These are phyloP conservation scores for Platalea minor DNA, from an alignment of 2,797 vertebrate genomes.

Conservation along the genomic window DNA sequence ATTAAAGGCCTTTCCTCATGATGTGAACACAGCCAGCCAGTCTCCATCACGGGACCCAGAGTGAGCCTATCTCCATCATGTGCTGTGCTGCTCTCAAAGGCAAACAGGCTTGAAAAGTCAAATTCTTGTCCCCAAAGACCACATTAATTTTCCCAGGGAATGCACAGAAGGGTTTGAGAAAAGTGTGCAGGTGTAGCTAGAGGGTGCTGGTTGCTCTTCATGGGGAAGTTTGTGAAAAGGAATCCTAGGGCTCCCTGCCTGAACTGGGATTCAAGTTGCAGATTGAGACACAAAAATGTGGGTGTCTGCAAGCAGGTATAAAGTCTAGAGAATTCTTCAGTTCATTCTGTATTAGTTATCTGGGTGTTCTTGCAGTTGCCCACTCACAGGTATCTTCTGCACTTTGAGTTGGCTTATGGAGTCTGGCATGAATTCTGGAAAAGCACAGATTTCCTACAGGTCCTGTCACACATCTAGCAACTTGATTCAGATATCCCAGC, in stretches of 20 bases:
- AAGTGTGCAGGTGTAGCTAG: accelerated
- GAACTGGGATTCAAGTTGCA: background rate
- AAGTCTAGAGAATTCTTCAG: background rate
- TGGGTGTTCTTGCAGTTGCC: background rate
- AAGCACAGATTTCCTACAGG: background rate
- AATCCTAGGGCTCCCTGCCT: background rate
- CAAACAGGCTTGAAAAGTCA: background rate
- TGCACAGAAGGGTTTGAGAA: background rate
- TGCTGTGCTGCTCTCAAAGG: background rate
- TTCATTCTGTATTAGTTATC: background rate
- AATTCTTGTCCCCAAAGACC: background rate
- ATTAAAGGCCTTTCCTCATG: background rate
- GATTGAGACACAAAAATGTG: background rate
- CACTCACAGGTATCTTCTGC: background rate
- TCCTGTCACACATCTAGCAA: background rate
- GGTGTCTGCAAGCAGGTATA: background rate
- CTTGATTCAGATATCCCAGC: background rate
- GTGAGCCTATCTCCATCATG: background rate
- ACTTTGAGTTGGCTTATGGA: background rate
- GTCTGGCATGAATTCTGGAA: background rate
- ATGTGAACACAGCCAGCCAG: background rate
- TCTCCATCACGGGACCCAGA: background rate
- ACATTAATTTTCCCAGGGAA: background rate
- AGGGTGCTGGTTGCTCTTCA: background rate
- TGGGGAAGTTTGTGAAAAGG: background rate